Evolutionary conservation across 37 sponge, comb jelly and placozoan species (phyloP).

Genomic region (Tethya wilhelma): DNA sequence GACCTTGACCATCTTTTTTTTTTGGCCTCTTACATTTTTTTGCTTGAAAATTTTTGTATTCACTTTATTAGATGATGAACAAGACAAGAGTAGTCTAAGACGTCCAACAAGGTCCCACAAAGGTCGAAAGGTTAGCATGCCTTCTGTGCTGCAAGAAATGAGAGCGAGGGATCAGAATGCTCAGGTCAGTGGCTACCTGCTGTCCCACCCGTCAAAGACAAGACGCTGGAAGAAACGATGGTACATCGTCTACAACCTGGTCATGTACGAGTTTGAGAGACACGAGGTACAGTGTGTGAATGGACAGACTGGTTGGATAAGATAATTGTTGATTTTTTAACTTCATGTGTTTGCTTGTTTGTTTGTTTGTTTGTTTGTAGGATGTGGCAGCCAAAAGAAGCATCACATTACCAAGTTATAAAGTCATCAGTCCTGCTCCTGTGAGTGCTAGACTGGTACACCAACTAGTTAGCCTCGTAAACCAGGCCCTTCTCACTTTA

Average conservation of each 20-base stretch:
- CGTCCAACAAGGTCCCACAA: too few relatives aligned
- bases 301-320: background rate
- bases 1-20: constrained; percentile 66
- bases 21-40: background rate
- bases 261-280: constrained; percentile 75
- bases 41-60: too few relatives aligned
- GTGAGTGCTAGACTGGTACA: constrained; percentile 1
- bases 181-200: constrained; percentile 85
- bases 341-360: background rate
- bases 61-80: too few relatives aligned
- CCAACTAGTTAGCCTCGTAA: background rate
- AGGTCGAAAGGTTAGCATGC: constrained; percentile 47
- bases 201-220: constrained; percentile 20
- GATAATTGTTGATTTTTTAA: background rate
- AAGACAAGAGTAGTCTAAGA: too few relatives aligned
- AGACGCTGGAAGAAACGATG: constrained; percentile 82
- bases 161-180: constrained; percentile 77
- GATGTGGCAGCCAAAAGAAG: constrained; percentile 72
- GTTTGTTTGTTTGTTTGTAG: constrained; percentile 6
- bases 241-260: constrained; percentile 77
- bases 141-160: constrained; percentile 57
- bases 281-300: constrained; percentile 67
- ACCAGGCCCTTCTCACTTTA: background rate
- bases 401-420: constrained; percentile 57
- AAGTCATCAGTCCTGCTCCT: constrained; percentile 22